Evolutionary conservation across 2,797 vertebrate species (phyloP).

Genomic region (Morus bassanus): DNA sequence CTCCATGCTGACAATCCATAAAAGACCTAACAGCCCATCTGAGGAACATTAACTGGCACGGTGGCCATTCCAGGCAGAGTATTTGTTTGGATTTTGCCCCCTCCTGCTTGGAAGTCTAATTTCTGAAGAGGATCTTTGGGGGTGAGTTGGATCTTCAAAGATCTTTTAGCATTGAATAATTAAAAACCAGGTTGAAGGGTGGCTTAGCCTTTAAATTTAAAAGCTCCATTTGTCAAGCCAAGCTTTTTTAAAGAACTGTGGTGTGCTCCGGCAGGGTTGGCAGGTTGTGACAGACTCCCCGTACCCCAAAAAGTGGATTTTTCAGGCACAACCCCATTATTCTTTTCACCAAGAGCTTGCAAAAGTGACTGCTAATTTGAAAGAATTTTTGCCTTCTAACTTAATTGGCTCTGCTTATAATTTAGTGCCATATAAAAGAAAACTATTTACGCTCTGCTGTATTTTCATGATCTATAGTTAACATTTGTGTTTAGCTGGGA

Average conservation of each 20-base stretch:
- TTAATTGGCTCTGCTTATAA: conserved; percentile 7
- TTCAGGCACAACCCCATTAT: neutral
- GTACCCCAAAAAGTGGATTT: neutral
- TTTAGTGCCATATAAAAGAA: conserved; percentile 17
- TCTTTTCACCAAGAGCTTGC: neutral
- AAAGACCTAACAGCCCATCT: conserved; percentile 57
- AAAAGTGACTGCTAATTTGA: neutral
- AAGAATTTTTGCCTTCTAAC: conserved; percentile 13
- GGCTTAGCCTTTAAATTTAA: neutral
- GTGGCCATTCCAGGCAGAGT: neutral
- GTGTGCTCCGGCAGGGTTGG: neutral
- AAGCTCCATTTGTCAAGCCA: neutral
- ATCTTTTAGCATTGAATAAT: neutral
- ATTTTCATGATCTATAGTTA: conserved; percentile 46
- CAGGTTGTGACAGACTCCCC: neutral
- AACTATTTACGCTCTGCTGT: neutral
- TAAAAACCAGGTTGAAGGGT: neutral
- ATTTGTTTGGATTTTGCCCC: conserved; percentile 6
- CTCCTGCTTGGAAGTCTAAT: neutral
- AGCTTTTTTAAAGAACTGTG: neutral
- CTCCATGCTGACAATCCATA: conserved; percentile 42
- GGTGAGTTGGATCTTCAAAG: neutral
- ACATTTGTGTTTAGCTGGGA: conserved; percentile 3
- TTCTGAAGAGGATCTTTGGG: neutral
- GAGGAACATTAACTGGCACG: conserved; percentile 13